Base-by-base conservation (phyloP, 2,888 invertebrate genomes). In the Ennomos fuscantarius region DNA sequence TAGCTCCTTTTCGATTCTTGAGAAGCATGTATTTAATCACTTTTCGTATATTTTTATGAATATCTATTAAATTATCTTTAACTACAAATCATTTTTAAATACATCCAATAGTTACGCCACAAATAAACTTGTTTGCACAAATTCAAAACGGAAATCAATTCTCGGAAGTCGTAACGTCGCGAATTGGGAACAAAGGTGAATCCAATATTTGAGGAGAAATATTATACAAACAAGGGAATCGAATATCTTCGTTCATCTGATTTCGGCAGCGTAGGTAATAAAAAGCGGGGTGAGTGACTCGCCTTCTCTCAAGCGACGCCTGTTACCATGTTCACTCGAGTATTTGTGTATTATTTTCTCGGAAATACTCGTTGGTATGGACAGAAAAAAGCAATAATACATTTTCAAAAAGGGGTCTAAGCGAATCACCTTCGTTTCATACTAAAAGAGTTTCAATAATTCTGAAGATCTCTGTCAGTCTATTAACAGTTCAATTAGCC, bases 151-250 rank as follows among this genome's bases (percentile, higher is more conserved):
- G 68, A 70, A 62, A 69, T 66, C 59, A 66, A 68, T 70, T 66
- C 60, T 63, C 55, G 64, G 70, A 73, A 73, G 69, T 67, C 57
- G 70, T 68, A 69, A 62, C 66, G 47, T 72, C 66, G 68, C 69
- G 72, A 76, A 74, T 75, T 70, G 73, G 34, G 65, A 68, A 76
- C 70, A 76, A 79, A 76, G 73, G 76, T 76, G 72, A 74, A 72
- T 76, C 72, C 69, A 72, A 74, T 79, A 68, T 73, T 72, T 63
- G 61, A 65, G 68, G 66, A 69, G 72, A 78, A 74, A 76, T 65
- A 62, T 75, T 70, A 72, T 72, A 78, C 72, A 79, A 81, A 77
- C 72, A 73, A 70, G 76, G 78, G 78, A 78, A 80, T 78, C 74
- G 74, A 76, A 79, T 77, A 69, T 67, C 69, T 65, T 69, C 66